Base-by-base conservation (phyloP, 2,113 vertebrate genomes). In the Campylorhamphus procurvoides region DNA sequence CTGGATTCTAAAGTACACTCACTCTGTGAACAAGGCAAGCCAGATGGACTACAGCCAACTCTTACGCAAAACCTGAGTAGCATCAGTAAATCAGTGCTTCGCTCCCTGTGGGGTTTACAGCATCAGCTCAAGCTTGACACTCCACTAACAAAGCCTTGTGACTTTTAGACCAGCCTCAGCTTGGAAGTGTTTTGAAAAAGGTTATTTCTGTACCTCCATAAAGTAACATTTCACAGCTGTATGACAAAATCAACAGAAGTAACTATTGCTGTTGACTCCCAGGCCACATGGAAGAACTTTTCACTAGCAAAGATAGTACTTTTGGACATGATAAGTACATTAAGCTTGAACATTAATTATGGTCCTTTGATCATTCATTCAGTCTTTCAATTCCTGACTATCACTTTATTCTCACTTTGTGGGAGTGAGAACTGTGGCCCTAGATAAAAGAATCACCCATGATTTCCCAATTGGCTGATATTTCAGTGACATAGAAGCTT, bases 21-120 rank as follows among this genome's bases (percentile, higher is more conserved):
- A 53, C 55, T 88, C 67, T 55, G 83, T 0, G 0, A 83, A 63
- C 63, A 76, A 91, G 58, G 50, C 75, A 76, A 85, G 63, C 55
- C 87, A 95, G 68, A 80, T 86, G 96, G 94, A 93, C 68, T 46
- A 60, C 75, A 88, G 95, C 85, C 94, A 95, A 73, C 50, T 88
- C 72, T 42, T 17, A 87, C 42, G 46, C 85, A 71, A 94, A 93
- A 93, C 82, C 90, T 90, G 75, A 96, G 85, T 2, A 85, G 90
- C 92, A 90, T 93, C 74, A 88, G 53, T 88, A 97, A 91, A 90
- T 69, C 67, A 77, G 35, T 37, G 53, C 25, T 76, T 66, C 7
- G 5, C 72, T 94, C 82, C 75, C 75, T 53, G 44, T 0, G 33
- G 87, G 49, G 25, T 56, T 85, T 85, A 64, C 31, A 66, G 75